These are phyloP conservation scores for Trichacis sp. DNA, from an alignment of 2,888 invertebrate species.

Conservation along the genomic window DNA sequence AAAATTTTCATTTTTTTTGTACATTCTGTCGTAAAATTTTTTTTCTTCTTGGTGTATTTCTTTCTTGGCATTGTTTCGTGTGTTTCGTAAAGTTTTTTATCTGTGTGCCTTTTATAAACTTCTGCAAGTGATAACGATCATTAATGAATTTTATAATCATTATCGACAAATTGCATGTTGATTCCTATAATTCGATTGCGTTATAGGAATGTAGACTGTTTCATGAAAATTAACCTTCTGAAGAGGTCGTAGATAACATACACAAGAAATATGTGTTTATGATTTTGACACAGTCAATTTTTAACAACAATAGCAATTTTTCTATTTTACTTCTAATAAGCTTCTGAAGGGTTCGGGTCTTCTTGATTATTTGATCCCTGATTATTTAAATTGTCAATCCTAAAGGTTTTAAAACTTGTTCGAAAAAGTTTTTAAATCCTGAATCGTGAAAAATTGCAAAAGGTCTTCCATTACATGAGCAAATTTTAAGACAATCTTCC, in stretches of 20 bases:
- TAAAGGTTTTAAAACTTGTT: slow-evolving; percentile 5
- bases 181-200: background rate
- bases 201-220: too few species aligned
- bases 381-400: slow-evolving; percentile 9
- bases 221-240: too few species aligned
- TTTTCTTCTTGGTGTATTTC: too few species aligned
- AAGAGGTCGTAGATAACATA: too few species aligned
- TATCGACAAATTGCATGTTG: slow-evolving; percentile 4
- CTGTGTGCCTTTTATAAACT: slow-evolving; percentile 9
- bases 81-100: too few species aligned
- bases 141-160: background rate
- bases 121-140: slow-evolving; percentile 7
- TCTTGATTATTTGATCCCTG: slow-evolving; percentile 2
- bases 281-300: slow-evolving; percentile 3
- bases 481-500: slow-evolving; percentile 8
- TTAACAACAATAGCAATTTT: slow-evolving; percentile 1
- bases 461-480: slow-evolving; percentile 12
- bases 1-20: too few species aligned
- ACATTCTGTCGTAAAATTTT: too few species aligned
- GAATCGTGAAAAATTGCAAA: slow-evolving; percentile 13
- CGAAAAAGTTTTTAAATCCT: slow-evolving; percentile 5
- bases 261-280: background rate
- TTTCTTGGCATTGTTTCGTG: too few species aligned
- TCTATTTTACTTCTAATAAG: background rate
- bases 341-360: background rate